A percentile compares a stretch with the other conserved stretches of the same genome.
phyloP scores from a whole-genome alignment of 2,888 invertebrate species.

The Drosophila infuscata region DNA sequence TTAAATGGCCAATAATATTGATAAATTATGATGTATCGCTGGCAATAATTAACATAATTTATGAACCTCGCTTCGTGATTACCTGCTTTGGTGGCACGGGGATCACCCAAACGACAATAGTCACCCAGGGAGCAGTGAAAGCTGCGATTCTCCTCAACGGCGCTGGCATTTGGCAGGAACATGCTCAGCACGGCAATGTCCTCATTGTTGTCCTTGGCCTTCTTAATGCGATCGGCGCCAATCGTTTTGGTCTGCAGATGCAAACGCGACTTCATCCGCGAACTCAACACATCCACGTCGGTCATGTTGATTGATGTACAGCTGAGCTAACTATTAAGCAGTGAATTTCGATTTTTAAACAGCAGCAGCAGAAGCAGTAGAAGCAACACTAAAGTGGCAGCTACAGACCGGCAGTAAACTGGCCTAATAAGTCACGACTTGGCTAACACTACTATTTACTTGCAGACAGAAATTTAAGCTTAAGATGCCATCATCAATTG shows the following conservation, averaged over 20 bases:
- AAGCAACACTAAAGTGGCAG: constrained; percentile 19
- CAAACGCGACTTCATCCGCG: constrained; percentile 90
- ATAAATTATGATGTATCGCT: constrained; percentile 75
- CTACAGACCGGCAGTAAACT: constrained; percentile 19
- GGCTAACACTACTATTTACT: constrained; percentile 3
- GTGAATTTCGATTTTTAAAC: constrained; percentile 19
- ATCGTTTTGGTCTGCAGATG: constrained; percentile 92
- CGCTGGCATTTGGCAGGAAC: constrained; percentile 89
- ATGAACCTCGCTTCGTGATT: constrained; percentile 58
- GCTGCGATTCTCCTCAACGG: constrained; percentile 89
- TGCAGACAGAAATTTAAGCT: constrained; percentile 3
- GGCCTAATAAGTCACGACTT: constrained; percentile 66
- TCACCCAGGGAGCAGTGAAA: constrained; percentile 92
- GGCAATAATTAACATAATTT: constrained; percentile 58
- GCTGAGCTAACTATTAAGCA: constrained; percentile 7
- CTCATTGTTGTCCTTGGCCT: constrained; percentile 93
- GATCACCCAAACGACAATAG: constrained; percentile 91
- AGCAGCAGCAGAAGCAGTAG: constrained; percentile 5
- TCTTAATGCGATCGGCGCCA: constrained; percentile 92
- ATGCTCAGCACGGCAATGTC: constrained; percentile 95
- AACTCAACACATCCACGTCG: constrained; percentile 92
- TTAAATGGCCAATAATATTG: constrained; percentile 68
- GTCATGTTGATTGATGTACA: constrained; percentile 63
- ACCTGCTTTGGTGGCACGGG: constrained; percentile 93
- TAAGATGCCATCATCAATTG: constrained; percentile 41